A percentile compares a stretch with the other conserved stretches of the same genome.
These are phyloP conservation scores for Sminthurinus signatus DNA, from an alignment of 1,140 invertebrate genomes.

Conservation along the genomic window DNA sequence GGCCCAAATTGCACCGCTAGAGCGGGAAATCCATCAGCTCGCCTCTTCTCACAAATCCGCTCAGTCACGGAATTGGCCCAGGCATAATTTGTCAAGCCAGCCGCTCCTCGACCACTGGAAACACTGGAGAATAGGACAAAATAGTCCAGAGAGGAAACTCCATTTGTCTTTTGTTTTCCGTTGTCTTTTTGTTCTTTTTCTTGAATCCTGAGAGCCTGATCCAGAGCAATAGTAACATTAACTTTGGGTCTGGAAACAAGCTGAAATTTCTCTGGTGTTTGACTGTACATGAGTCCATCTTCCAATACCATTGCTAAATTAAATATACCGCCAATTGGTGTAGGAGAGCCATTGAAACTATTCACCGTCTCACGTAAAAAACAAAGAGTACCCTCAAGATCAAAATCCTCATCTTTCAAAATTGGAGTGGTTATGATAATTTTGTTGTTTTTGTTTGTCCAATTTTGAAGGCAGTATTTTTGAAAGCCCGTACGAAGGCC, in stretches of 20 bases:
- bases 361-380: too few species aligned
- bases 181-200: too few species aligned
- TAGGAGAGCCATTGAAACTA: too few species aligned
- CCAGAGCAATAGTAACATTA: constrained; percentile 64
- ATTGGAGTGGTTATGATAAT: constrained; percentile 66
- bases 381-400: constrained; percentile 55
- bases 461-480: constrained; percentile 64
- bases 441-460: constrained; percentile 64
- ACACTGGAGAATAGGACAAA: constrained; percentile 93
- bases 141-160: constrained; percentile 60
- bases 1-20: constrained; percentile 96
- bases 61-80: constrained; percentile 95
- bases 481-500: constrained; percentile 86
- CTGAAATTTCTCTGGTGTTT: constrained; percentile 70
- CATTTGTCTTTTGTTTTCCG: too few species aligned
- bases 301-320: constrained; percentile 84
- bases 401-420: constrained; percentile 45
- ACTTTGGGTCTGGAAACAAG: constrained; percentile 57
- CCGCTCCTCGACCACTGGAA: constrained; percentile 87
- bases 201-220: constrained; percentile 51
- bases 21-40: constrained; percentile 64
- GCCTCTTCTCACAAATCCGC: constrained; percentile 78
- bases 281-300: constrained; percentile 84
- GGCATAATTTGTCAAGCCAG: constrained; percentile 92
- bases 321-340: constrained; percentile 73